A percentile compares a stretch with the other conserved stretches of the same genome.
Conservation (phyloP, 2,888 invertebrate genomes). For the Nudaria mundana region DNA sequence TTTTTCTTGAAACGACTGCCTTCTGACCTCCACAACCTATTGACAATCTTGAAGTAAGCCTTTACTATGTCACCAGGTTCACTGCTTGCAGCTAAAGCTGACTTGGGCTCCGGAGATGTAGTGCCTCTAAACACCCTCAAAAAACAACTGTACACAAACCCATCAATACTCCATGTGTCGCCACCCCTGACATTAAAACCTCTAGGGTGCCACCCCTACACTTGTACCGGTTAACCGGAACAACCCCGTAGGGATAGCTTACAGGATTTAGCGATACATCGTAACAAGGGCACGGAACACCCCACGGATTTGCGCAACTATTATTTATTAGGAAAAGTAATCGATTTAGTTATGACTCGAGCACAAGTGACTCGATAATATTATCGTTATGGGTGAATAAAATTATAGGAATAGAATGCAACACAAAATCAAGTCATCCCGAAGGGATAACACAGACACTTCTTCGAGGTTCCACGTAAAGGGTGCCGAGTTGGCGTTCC, state of each 20-base stretch:
- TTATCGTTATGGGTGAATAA: neutral
- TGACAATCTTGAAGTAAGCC: no score
- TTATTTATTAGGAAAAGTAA: slow-evolving; percentile 30
- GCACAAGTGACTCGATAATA: slow-evolving; percentile 3
- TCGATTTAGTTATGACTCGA: slow-evolving; percentile 32
- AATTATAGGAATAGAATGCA: neutral
- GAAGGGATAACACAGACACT: no score
- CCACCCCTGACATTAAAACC: slow-evolving; percentile 14
- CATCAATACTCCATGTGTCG: slow-evolving; percentile 5
- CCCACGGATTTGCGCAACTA: slow-evolving; percentile 19
- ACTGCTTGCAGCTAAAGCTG: no score
- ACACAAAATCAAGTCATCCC: no score
- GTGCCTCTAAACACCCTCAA: no score
- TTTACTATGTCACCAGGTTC: no score
- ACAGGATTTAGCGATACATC: slow-evolving; percentile 18
- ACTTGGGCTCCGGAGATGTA: no score
- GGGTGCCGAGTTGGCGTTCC: no score
- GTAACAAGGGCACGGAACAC: slow-evolving; percentile 18
- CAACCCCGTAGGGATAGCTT: slow-evolving; percentile 32
- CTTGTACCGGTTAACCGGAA: slow-evolving; percentile 34
- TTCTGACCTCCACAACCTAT: no score
- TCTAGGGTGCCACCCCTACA: slow-evolving; percentile 21
- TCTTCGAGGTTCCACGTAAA: no score
- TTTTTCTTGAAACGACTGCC: no score
- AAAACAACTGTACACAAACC: neutral